Conservation (phyloP, 2,888 invertebrate species). For the Troides aeacus region DNA sequence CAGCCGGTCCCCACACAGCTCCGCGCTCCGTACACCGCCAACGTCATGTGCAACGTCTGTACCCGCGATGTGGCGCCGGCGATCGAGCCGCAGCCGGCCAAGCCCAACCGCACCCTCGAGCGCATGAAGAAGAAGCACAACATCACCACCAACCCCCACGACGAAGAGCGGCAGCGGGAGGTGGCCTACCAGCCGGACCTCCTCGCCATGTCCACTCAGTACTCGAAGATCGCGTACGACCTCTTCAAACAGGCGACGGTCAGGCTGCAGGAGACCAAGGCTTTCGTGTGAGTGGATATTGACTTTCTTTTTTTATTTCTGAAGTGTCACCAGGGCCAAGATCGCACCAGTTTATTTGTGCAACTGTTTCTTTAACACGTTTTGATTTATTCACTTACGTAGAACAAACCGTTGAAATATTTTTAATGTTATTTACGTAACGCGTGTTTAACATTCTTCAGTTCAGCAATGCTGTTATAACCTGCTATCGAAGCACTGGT, state of each 20-base stretch:
- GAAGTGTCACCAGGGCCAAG: slow-evolving; percentile 5
- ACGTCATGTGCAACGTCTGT: slow-evolving; percentile 71
- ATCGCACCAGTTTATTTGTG: background rate
- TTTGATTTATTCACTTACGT: background rate
- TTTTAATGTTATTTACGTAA: background rate
- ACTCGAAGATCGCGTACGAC: slow-evolving; percentile 65
- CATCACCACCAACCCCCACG: slow-evolving; percentile 60
- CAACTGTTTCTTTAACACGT: background rate
- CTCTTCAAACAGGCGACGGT: slow-evolving; percentile 56
- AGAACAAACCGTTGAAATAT: background rate
- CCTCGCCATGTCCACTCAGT: slow-evolving; percentile 71
- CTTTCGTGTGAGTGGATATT: slow-evolving; percentile 70
- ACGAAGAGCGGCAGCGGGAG: slow-evolving; percentile 58
- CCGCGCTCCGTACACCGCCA: slow-evolving; percentile 28
- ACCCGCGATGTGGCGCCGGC: slow-evolving; percentile 52
- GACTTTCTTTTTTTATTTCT: slow-evolving; percentile 33
- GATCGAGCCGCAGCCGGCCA: slow-evolving; percentile 42
- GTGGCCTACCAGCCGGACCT: slow-evolving; percentile 72
- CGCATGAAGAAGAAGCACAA: slow-evolving; percentile 72
- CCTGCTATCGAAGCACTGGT: background rate
- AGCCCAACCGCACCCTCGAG: slow-evolving; percentile 50
- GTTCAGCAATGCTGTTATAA: slow-evolving; percentile 1
- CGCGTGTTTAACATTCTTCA: slow-evolving; percentile 1
- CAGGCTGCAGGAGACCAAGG: slow-evolving; percentile 66
- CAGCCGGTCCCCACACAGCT: slow-evolving; percentile 33